Base-by-base conservation (phyloP, 2,797 vertebrate genomes). In the Rallus crepitans region DNA sequence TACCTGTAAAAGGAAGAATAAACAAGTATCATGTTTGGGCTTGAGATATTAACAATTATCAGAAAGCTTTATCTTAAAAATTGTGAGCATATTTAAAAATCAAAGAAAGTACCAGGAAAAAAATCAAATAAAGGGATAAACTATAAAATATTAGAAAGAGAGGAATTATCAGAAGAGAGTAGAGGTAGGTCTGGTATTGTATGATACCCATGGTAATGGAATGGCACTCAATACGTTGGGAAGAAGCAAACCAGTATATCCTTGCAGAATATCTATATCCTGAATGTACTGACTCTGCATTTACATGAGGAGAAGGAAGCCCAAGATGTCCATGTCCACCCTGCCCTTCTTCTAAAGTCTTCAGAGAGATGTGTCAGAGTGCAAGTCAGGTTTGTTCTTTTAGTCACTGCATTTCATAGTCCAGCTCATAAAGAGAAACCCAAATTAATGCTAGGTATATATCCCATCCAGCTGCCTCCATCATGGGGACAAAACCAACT, bases 1-100 rank as follows among this genome's bases (percentile, higher is more conserved):
- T 42, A 39, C 33, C 2, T 45, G 64, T 40, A 48, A 90, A 76
- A 78, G 7, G 7, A 35, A 72, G 11, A 33, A 75, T 18, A 60
- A 60, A 7, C 1, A 39, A 5, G 7, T 7, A 11, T 27, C 3
- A 0, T 64, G 6, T 10, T 37, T 52, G 24, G 6, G 0, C 17
- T 72, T 31, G 19, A 76, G 25, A 35, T 61, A 25, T 19, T 59
- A 50, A 59, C 9, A 59, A 8, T 6, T 3, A 4, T 39, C 9
- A 20, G 19, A 64, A 42, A 56, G 2, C 1, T 48, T 47, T 35
- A 10, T 30, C 42, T 72, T 42, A 16, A 65, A 89, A 57, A 63
- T 4, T 33, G 3, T 2, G 25, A 11, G 39, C 15, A 45, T 65
- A 24, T 79, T 64, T 42, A 48, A 81, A 83, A 76, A 76, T 25